Evolutionary conservation across 2,113 vertebrate genomes (phyloP).

Genomic region (Phodopus roborovskii): DNA sequence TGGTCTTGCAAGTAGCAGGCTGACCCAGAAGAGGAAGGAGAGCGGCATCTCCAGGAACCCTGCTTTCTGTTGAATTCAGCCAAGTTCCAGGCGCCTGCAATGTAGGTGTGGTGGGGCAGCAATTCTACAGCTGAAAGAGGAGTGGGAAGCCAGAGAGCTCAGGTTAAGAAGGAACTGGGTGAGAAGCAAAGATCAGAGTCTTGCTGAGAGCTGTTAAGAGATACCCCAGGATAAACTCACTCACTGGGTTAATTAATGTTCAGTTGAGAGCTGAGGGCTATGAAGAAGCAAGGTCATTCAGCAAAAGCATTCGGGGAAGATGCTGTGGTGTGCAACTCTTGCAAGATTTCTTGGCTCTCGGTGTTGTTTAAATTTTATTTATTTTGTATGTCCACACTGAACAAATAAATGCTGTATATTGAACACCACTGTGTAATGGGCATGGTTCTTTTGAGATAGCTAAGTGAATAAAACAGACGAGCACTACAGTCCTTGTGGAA

Average conservation of each 20-base stretch:
- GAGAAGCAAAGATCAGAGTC: background rate
- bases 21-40: slow-evolving; percentile 8
- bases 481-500: background rate
- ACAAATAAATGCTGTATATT: background rate
- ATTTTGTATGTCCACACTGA: background rate
- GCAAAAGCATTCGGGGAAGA: background rate
- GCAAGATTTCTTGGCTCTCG: background rate
- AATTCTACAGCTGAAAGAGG: background rate
- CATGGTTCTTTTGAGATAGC: background rate
- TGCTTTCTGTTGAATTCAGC: background rate
- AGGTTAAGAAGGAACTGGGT: background rate
- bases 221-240: background rate
- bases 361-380: background rate
- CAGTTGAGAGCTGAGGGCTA: background rate
- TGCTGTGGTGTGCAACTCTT: accelerated
- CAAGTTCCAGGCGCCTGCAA: background rate
- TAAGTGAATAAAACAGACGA: background rate
- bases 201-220: background rate
- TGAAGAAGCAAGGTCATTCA: background rate
- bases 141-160: background rate
- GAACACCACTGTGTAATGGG: background rate
- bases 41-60: background rate
- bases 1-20: slow-evolving; percentile 47
- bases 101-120: background rate
- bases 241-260: background rate